Evolutionary conservation across 2,113 vertebrate species (phyloP), one percentile per base, ranked within the genome.

Genomic region (Eurypyga helias): DNA sequence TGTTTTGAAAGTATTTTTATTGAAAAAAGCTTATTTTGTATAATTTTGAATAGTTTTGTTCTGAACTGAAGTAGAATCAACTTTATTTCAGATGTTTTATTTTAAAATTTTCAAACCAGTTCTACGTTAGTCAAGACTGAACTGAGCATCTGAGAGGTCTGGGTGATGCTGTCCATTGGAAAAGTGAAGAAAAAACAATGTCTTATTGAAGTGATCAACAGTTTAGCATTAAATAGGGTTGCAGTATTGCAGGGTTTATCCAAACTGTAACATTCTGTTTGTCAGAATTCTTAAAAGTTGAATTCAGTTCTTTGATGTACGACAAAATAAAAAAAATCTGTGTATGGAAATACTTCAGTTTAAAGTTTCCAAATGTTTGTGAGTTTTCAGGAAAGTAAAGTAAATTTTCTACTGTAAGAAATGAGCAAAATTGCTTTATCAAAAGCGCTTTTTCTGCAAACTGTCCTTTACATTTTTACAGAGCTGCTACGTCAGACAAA

Each of bases 291-390:
- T 65, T 91, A 49, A 49, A 97, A 92, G 36, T 49, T 75, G 31
- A 70, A 61, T 90, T 78, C 19, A 25, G 18, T 52, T 82, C 65
- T 93, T 91, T 79, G 64, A 93, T 75, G 52, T 34, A 19, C 0
- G 0, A 11, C 2, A 7, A 43, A 79, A 75, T 72, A 83, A 83
- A 62, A 62, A 52, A 19, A 48, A 92, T 90, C 46, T 12, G 13
- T 83, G 55, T 46, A 48, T 91, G 87, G 83, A 89, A 97, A 94
- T 75, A n/a, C 48, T 92, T 95, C 62, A 33, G 46, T 60, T 79
- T 67, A 76, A 87, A 95, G 80, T 79, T 91, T 90, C 90, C 66
- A 97, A 95, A 67, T 96, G 85, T 92, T 79, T 96, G 33, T 90
- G 81, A 83, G 45, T 87, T 62, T 38, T 79, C 55, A 48, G 45